Conservation (phyloP, 2,113 vertebrate genomes). For the Coregonus clupeaformis region DNA sequence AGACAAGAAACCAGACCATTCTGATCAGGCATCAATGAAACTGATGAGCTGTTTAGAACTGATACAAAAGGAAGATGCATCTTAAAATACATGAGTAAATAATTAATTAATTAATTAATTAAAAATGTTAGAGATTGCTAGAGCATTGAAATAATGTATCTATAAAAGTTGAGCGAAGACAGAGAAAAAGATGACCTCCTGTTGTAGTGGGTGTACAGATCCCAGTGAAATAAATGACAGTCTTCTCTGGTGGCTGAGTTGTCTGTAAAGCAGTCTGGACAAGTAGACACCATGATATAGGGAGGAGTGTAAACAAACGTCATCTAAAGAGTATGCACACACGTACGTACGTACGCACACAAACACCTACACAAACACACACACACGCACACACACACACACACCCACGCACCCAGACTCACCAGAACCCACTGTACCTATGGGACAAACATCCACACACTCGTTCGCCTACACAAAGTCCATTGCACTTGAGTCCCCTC, state of each 20-base stretch:
- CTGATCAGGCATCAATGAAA: neutral
- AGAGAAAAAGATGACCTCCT: slow-evolving; percentile 54
- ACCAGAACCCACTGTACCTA: slow-evolving; percentile 29
- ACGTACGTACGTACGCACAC: slow-evolving; percentile 35
- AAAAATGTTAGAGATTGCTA: neutral
- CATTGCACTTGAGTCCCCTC: slow-evolving; percentile 56
- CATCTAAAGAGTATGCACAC: slow-evolving; percentile 69
- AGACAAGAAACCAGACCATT: neutral
- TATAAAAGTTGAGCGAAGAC: slow-evolving; percentile 8
- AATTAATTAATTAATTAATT: neutral
- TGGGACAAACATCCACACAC: slow-evolving; percentile 23
- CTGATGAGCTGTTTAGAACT: neutral
- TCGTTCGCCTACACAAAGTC: slow-evolving; percentile 70
- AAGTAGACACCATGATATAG: slow-evolving; percentile 71
- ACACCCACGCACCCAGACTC: slow-evolving; percentile 9
- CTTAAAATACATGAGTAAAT: neutral
- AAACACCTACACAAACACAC: slow-evolving; percentile 9
- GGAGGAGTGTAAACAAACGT: slow-evolving; percentile 74
- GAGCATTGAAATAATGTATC: neutral
- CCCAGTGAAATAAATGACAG: slow-evolving; percentile 63
- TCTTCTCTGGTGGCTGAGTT: slow-evolving; percentile 63
- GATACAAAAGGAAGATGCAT: neutral
- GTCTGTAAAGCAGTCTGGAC: slow-evolving; percentile 62
- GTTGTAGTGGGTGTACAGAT: slow-evolving; percentile 54
- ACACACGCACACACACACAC: slow-evolving; percentile 30